Base-by-base conservation (phyloP, 53 echinoderm and acorn worm genomes). In the Henricia sp. region DNA sequence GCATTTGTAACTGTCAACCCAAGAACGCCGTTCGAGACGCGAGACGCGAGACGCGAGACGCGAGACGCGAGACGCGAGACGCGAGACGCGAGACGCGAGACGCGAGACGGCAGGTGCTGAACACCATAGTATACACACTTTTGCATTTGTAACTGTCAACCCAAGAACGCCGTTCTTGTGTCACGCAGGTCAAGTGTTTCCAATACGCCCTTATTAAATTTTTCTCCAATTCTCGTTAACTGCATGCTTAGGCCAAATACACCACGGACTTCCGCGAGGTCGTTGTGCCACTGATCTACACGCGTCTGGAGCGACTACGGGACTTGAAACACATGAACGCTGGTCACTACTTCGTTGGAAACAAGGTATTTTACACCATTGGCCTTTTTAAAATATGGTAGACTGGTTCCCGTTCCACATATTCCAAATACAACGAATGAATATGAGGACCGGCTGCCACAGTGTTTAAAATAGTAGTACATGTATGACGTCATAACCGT, bases 181-280 rank as follows among this genome's bases (percentile, higher is more conserved):
- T 13, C 10, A 5, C 32, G 64, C 25, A 32, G 24, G 1, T 4
- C 1, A 0, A 1, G 10, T 16, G 32, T 26, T 64, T 64, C 29
- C 27, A 10, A 25, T 6, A 30, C 8, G 28, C 9, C 3, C 16
- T 12, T 3, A 35, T n/a, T n/a, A 46, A 46, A 46, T 3, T 66
- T 29, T 36, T 2, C 19, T 34, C 34, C 16, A 36, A 13, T 66
- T 66, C 13, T 32, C 66, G 8, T 34, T 19, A 32, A 25, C 8
- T 35, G 10, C n/a, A 3, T 35, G 14, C 14, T 46, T 46, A 66
- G 66, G 66, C 66, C 29, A 66, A 66, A 36, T 35, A 66, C 37
- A 66, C 66, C 14, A 66, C 29, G 66, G 35, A 66, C 17, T 66
- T 66, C 37, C 35, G 19, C n/a, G 66, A 66, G 6, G 37, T 19